Evolutionary conservation across 1,140 invertebrate species (phyloP), one percentile per base, ranked within the genome.

Genomic region (Pogonus chalceus): DNA sequence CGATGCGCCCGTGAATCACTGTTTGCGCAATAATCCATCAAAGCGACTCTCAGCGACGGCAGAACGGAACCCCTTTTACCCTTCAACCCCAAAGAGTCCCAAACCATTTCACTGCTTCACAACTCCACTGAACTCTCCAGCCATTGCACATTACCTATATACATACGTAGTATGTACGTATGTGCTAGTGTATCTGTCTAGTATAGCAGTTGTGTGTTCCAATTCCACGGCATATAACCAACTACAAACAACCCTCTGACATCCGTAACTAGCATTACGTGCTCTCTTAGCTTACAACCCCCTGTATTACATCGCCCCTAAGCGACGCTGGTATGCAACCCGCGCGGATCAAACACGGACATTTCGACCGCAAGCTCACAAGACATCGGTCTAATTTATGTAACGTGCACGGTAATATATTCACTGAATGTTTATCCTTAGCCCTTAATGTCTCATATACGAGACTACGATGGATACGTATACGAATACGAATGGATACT

Each of bases 331-430:
- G 3, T 43, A n/a, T n/a, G n/a, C n/a, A n/a, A n/a, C n/a, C n/a
- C n/a, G n/a, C n/a, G n/a, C n/a, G 37, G 37, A 43, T 43, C 37
- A 43, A 43, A 18, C 18, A 16, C 18, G 37, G 37, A 43, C 37
- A 43, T 18, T 4, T 43, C 4, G 9, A 43, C 37, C 37, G 18
- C 37, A 43, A 43, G 37, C 37, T 43, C 37, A 43, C 37, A 43
- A 43, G 37, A 43, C 37, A 43, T 43, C 37, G 37, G 37, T 43
- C 37, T 43, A 43, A 43, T 43, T 43, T 43, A 43, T 43, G 37
- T 43, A 43, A 43, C 37, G 18, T 16, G 18, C 37, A 10, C 18
- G n/a, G 37, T 43, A 43, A 43, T 43, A 43, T 43, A 43, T 43
- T 43, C 37, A 43, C 7, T 7, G 26, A 43, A n/a, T n/a, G n/a